Conservation (phyloP, 2,888 invertebrate species). For the Aspidiotus destructor region DNA sequence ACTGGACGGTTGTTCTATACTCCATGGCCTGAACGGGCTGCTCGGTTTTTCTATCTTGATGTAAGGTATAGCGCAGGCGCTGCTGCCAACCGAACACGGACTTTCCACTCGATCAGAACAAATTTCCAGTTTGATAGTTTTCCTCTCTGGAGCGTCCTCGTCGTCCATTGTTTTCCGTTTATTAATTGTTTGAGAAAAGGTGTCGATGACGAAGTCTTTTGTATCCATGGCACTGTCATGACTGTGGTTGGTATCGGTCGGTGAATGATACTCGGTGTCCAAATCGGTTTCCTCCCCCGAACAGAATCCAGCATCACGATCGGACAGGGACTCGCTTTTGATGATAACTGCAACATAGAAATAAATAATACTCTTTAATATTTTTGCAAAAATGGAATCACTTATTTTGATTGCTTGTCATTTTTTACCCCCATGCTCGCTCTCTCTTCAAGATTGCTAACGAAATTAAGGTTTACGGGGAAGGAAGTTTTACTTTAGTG, state of each 20-base stretch:
- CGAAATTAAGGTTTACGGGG: no score
- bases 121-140: slow-evolving; percentile 21
- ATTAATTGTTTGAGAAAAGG: background rate
- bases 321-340: slow-evolving; percentile 27
- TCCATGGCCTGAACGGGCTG: slow-evolving; percentile 58
- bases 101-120: background rate
- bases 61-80: background rate
- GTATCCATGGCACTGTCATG: slow-evolving; percentile 19
- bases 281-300: slow-evolving; percentile 30
- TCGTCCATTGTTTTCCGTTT: slow-evolving; percentile 20
- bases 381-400: no score
- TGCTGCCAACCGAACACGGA: slow-evolving; percentile 5
- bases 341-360: slow-evolving; percentile 15
- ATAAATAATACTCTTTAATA: background rate
- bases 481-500: no score
- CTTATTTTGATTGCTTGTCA: no score
- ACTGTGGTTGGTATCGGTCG: slow-evolving; percentile 12
- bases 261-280: slow-evolving; percentile 26
- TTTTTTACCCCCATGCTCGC: no score
- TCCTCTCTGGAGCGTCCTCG: slow-evolving; percentile 1
- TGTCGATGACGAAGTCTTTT: slow-evolving; percentile 7
- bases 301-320: slow-evolving; percentile 32
- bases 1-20: slow-evolving; percentile 38
- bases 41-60: slow-evolving; percentile 6
- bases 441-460: no score